Base-by-base conservation (phyloP, 1,140 invertebrate genomes). In the Brachionus paranguensis region DNA sequence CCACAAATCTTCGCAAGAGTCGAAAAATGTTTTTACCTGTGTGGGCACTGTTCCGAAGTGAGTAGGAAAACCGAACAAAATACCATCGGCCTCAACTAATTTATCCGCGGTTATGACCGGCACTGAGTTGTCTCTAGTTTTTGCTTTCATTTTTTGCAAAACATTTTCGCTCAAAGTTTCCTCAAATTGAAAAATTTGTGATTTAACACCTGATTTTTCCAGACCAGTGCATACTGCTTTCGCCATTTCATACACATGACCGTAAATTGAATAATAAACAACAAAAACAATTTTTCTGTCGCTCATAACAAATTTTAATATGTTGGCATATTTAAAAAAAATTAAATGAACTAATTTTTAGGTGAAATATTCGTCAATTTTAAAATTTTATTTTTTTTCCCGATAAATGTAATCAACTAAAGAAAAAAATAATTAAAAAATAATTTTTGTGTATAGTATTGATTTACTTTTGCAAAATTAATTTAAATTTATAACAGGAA, bases 201-300 rank as follows among this genome's bases (percentile, higher is more conserved):
- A n/a, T 5, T n/a, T 27, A 24, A 76, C 37, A 17, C 81, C 81
- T 11, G 81, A 37, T 68, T 70, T 41, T 83, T 83, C 33, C 8
- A 83, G 20, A 70, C 81, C 81, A 5, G 17, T 45, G n/a, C 41
- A 47, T 12, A 83, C 53, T 27, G 20, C n/a, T 27, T 43, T 41
- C 5, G 81, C 81, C 53, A 83, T 45, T 70, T 47, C 68, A 8
- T 43, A 14, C 8, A 83, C 50, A 70, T 83, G 81, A 11, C 81
- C 81, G 41, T 83, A 83, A 7, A 60, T 68, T 20, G 81, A 83
- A 55, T 83, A 83, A 53, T 83, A 83, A 10, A 83, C 70, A 17
- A 83, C 81, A 83, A 70, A 83, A 17, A 83, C 81, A 11, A 14
- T 64, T 27, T 79, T 17, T 24, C 27, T 43, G 12, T 41, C 41